Percentiles rank a stretch among this genome's conserved stretches.
These are phyloP conservation scores for Toxostoma redivivum DNA, from an alignment of 2,113 vertebrate species.

Conservation along the genomic window DNA sequence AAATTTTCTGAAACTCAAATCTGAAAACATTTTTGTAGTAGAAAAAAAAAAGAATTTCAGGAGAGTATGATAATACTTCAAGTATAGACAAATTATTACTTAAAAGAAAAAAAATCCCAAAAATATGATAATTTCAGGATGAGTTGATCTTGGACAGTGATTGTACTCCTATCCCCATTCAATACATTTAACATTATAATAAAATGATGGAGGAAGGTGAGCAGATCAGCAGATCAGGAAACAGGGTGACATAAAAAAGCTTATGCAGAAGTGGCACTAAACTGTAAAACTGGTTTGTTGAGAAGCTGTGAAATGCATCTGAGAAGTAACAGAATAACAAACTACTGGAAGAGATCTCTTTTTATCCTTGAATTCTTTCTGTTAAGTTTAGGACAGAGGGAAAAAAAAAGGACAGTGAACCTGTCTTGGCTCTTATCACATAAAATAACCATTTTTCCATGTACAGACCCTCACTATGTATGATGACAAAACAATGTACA, in stretches of 20 bases:
- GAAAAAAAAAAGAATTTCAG: neutral
- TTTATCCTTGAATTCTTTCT: neutral
- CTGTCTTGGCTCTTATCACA: neutral
- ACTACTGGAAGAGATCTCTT: neutral
- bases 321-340: neutral
- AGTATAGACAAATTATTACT: neutral
- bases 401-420: neutral
- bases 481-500: neutral
- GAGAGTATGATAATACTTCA: neutral
- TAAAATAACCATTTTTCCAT: neutral
- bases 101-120: neutral
- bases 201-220: neutral
- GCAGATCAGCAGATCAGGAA: neutral
- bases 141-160: neutral
- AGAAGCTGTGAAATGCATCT: neutral
- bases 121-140: neutral
- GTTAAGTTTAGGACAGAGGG: neutral
- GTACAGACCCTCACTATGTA: neutral
- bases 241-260: neutral
- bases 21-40: neutral
- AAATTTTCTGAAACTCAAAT: neutral
- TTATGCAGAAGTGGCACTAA: neutral
- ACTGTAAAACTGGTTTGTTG: neutral
- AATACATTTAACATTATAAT: neutral
- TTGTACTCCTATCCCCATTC: neutral